Conservation (phyloP, 1,140 invertebrate genomes). For the Hyles euphorbiae region DNA sequence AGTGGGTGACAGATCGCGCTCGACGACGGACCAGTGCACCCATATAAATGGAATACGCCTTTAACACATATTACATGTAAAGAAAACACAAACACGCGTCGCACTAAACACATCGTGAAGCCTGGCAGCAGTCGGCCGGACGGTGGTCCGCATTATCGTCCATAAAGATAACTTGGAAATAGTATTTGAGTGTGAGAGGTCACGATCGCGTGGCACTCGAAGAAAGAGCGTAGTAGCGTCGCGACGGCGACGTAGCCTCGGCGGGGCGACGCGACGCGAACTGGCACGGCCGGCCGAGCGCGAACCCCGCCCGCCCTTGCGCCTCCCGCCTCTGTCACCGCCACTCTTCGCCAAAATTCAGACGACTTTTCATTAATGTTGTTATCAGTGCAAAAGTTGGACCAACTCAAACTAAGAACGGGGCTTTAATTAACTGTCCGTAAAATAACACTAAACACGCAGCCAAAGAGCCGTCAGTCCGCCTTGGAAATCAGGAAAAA, state of each 20-base stretch:
- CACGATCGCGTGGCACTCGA: slow-evolving; percentile 27
- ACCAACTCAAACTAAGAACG: slow-evolving; percentile 60
- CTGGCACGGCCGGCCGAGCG: slow-evolving; percentile 40
- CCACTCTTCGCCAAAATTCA: slow-evolving; percentile 61
- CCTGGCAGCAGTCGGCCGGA: slow-evolving; percentile 24
- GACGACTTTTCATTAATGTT: slow-evolving; percentile 71
- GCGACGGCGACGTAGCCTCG: slow-evolving; percentile 44
- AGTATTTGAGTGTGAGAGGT: slow-evolving; percentile 24
- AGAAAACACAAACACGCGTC: slow-evolving; percentile 40
- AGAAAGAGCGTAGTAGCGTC: slow-evolving; percentile 11
- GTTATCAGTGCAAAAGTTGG: slow-evolving; percentile 69
- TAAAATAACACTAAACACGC: slow-evolving; percentile 54
- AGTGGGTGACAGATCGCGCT: slow-evolving; percentile 45
- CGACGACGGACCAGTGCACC: slow-evolving; percentile 49
- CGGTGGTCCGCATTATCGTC: slow-evolving; percentile 29
- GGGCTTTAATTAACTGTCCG: slow-evolving; percentile 69
- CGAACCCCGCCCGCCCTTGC: slow-evolving; percentile 50
- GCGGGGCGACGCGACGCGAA: slow-evolving; percentile 46
- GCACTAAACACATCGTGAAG: slow-evolving; percentile 43
- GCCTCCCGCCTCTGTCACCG: slow-evolving; percentile 52
- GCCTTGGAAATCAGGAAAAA: background rate
- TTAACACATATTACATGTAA: slow-evolving; percentile 35
- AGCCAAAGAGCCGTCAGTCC: slow-evolving; percentile 1
- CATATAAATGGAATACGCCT: slow-evolving; percentile 45
- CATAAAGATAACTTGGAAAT: slow-evolving; percentile 23